Evolutionary conservation across 1,140 invertebrate genomes (phyloP).

Genomic region (Macrotrachela quadricornifera): DNA sequence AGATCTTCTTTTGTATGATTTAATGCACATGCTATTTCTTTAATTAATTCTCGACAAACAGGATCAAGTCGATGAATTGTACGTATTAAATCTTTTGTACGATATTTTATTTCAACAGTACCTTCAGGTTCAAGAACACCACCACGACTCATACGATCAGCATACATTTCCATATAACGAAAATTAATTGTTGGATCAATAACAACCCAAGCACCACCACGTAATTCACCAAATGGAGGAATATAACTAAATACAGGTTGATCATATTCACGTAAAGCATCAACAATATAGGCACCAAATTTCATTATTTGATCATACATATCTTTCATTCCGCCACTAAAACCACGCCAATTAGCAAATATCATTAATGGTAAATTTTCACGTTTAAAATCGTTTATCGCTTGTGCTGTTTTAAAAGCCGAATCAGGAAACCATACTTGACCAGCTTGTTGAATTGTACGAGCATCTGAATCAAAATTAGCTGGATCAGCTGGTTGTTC

Average conservation of each 20-base stretch:
- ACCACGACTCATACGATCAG: slow-evolving; percentile 66
- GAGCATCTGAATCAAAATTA: slow-evolving; percentile 87
- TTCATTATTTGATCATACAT: slow-evolving; percentile 98
- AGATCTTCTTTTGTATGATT: slow-evolving; percentile 23
- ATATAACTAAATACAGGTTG: slow-evolving; percentile 87
- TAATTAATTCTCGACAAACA: slow-evolving; percentile 17
- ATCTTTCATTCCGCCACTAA: slow-evolving; percentile 98
- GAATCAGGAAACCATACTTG: slow-evolving; percentile 99
- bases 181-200: slow-evolving; percentile 87
- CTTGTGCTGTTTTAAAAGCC: slow-evolving; percentile 85
- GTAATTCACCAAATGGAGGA: slow-evolving; percentile 74
- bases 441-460: slow-evolving; percentile 66
- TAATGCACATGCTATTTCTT: too few species aligned
- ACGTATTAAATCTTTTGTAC: slow-evolving; percentile 50
- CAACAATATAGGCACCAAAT: slow-evolving; percentile 95
- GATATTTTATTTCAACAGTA: slow-evolving; percentile 91
- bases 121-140: slow-evolving; percentile 86
- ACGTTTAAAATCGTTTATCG: slow-evolving; percentile 78
- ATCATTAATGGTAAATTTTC: slow-evolving; percentile 90
- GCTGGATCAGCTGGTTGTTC: slow-evolving; percentile 92
- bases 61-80: slow-evolving; percentile 34
- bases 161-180: slow-evolving; percentile 90
- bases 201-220: slow-evolving; percentile 96
- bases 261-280: slow-evolving; percentile 62
- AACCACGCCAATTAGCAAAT: slow-evolving; percentile 97